Evolutionary conservation across 2,888 invertebrate genomes (phyloP).

Genomic region (Sphaerophoria taeniata): DNA sequence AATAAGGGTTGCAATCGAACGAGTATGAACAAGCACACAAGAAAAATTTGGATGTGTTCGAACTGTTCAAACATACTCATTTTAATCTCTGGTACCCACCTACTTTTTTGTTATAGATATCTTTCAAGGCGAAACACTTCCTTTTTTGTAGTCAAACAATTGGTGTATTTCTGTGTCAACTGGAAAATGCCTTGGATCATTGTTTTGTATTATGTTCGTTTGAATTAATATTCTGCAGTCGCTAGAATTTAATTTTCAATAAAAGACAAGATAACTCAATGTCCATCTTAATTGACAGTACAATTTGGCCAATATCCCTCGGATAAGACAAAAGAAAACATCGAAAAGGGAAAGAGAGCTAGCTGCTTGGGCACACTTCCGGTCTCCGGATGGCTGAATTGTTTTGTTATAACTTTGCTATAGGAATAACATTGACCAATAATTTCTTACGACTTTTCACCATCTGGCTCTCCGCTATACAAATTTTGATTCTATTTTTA

Average conservation of each 20-base stretch:
- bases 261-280: too few relatives aligned
- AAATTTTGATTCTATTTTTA: slow-evolving; percentile 65
- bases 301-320: slow-evolving; percentile 40
- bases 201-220: too few relatives aligned
- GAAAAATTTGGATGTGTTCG: too few relatives aligned
- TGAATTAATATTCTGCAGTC: neutral
- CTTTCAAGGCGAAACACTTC: too few relatives aligned
- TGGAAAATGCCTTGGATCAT: too few relatives aligned
- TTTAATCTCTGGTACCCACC: too few relatives aligned
- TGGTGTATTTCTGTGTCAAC: too few relatives aligned
- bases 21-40: too few relatives aligned
- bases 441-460: slow-evolving; percentile 46
- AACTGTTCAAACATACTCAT: too few relatives aligned
- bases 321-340: neutral
- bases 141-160: too few relatives aligned
- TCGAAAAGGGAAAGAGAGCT: slow-evolving; percentile 24
- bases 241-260: neutral
- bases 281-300: slow-evolving; percentile 46
- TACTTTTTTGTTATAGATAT: too few relatives aligned
- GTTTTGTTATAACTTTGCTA: neutral
- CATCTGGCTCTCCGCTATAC: slow-evolving; percentile 22
- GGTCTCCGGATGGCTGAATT: neutral
- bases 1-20: too few relatives aligned
- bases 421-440: slow-evolving; percentile 37
- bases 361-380: slow-evolving; percentile 5